A percentile compares a stretch with the other conserved stretches of the same genome.
Conservation (phyloP, 2,113 vertebrate species). For the Vulpes ferrilata region DNA sequence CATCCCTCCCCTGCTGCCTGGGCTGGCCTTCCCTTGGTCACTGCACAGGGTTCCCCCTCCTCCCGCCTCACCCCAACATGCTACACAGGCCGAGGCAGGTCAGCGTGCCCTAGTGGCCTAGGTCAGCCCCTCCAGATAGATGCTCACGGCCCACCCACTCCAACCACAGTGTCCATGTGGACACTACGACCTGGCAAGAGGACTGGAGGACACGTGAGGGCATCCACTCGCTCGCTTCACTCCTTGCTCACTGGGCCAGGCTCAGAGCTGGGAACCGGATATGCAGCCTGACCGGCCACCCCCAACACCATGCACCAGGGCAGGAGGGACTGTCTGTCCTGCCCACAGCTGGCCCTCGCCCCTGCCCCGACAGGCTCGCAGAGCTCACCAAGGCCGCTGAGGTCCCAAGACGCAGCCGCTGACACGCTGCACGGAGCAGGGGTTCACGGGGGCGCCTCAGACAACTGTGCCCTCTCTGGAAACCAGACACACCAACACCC, state of each 20-base stretch:
- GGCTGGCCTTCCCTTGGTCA: background rate
- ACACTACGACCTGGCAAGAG: accelerated
- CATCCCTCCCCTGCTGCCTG: background rate
- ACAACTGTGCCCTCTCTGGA: background rate
- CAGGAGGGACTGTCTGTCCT: background rate
- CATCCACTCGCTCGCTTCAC: background rate
- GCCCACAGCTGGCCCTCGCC: background rate
- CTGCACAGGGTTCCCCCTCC: background rate
- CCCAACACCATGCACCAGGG: accelerated
- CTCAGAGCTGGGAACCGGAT: background rate
- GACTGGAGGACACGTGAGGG: background rate
- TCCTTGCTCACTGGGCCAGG: accelerated
- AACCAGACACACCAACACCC: accelerated
- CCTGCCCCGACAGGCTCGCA: background rate
- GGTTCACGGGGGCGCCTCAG: background rate
- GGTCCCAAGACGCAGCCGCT: accelerated
- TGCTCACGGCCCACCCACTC: background rate
- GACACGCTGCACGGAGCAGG: accelerated
- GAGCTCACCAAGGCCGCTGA: background rate
- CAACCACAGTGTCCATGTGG: accelerated
- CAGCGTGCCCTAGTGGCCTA: background rate
- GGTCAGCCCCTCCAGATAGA: background rate
- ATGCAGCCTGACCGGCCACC: background rate
- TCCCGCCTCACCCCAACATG: accelerated
- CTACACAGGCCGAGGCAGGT: accelerated